A percentile compares a stretch with the other conserved stretches of the same genome.
Conservation (phyloP, 2,797 vertebrate genomes). For the Scyliorhinus canicula region DNA sequence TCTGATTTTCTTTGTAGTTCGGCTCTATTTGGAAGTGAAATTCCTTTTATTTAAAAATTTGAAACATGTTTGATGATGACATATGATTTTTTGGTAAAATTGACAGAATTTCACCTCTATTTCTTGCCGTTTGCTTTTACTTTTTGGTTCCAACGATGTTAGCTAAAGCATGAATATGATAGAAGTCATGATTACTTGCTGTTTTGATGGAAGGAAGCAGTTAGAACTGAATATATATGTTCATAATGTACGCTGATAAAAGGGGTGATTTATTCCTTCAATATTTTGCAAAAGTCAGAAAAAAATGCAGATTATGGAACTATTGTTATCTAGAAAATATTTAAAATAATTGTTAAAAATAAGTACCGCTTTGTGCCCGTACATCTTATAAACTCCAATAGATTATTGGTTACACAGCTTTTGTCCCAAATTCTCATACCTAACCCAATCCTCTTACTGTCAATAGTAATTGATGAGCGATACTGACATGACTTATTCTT, state of each 20-base stretch:
- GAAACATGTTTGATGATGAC: not conserved
- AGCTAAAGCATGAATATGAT: not conserved
- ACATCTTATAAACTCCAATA: not conserved
- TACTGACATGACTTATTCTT: no score
- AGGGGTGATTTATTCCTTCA: not conserved
- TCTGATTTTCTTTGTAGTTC: not conserved
- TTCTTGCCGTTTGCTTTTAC: not conserved
- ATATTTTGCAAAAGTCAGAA: not conserved
- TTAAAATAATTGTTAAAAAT: not conserved
- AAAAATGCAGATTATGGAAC: not conserved
- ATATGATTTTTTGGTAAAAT: not conserved
- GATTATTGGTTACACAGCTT: not conserved
- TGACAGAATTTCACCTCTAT: not conserved
- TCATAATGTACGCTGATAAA: not conserved
- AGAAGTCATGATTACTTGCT: not conserved
- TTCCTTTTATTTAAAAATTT: not conserved
- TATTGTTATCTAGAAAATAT: not conserved
- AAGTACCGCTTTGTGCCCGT: not conserved
- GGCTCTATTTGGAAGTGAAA: not conserved
- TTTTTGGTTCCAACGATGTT: not conserved
- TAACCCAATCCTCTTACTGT: no score
- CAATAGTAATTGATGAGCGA: no score
- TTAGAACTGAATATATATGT: not conserved
- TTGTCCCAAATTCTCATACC: not conserved
- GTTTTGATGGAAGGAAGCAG: not conserved